phyloP scores from a whole-genome alignment of 2,888 invertebrate genomes.

The Trachelus stipa region DNA sequence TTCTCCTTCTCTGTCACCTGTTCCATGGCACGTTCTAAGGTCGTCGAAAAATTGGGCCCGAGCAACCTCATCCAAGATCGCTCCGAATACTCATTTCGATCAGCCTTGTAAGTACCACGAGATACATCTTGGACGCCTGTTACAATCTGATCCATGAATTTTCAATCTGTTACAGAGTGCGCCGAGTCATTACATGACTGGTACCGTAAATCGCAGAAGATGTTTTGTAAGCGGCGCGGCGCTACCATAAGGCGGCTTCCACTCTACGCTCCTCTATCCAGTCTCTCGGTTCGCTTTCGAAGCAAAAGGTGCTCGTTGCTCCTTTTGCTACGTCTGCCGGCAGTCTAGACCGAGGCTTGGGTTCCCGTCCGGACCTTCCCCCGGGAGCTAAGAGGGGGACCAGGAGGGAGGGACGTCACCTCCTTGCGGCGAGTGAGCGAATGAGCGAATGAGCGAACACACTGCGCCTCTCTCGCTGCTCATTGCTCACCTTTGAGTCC shows the following conservation, averaged over 20 bases:
- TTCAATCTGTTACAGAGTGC: background rate
- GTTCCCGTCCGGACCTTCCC: slow-evolving; percentile 31
- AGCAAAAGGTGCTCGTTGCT: slow-evolving; percentile 38
- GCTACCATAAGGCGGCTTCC: background rate
- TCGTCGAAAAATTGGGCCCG: background rate
- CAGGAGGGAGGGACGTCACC: background rate
- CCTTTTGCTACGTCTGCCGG: slow-evolving; percentile 60
- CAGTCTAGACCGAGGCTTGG: slow-evolving; percentile 53
- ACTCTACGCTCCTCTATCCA: background rate
- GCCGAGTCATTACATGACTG: slow-evolving; percentile 1
- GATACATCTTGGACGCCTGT: background rate
- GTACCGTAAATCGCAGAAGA: slow-evolving; percentile 32
- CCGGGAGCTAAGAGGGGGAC: background rate
- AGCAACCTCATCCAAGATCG: background rate
- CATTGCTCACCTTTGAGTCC: background rate
- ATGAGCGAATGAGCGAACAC: background rate
- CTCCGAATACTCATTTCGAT: background rate
- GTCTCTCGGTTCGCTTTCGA: slow-evolving; percentile 14
- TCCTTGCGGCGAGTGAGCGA: background rate
- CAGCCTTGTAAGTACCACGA: background rate
- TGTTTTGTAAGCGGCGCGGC: slow-evolving; percentile 21
- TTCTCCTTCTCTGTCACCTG: background rate
- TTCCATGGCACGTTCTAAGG: background rate
- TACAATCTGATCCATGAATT: background rate
- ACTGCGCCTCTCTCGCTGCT: background rate